Base-by-base conservation (phyloP, 2,888 invertebrate genomes). In the Orthosia gothica region DNA sequence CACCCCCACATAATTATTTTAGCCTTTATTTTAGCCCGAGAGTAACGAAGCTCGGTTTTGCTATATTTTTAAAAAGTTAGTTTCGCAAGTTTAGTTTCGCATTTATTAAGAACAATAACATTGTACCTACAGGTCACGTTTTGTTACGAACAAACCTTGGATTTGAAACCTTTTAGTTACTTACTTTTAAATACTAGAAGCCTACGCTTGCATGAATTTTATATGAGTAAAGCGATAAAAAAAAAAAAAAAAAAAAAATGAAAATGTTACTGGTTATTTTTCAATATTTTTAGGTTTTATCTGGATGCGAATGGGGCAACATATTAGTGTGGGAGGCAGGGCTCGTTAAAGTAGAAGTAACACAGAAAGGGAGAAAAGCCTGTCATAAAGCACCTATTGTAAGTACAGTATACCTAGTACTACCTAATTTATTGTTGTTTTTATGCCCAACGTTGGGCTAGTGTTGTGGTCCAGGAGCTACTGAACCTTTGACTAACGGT, bases 231-330 rank as follows among this genome's bases (percentile, higher is more conserved):
- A 59, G 45, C 18, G 2, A n/a, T n/a, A n/a, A n/a, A n/a, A n/a
- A n/a, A n/a, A n/a, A n/a, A n/a, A n/a, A n/a, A n/a, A n/a, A n/a
- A n/a, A n/a, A n/a, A n/a, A n/a, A n/a, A n/a, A n/a, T n/a, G n/a
- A n/a, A n/a, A n/a, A n/a, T n/a, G n/a, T n/a, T n/a, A n/a, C n/a
- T n/a, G 5, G 3, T 23, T 20, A 47, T 47, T 57, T 20, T 66
- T 61, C 15, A 18, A 54, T 76, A 26, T 23, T 66, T 87, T 26
- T 84, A 98, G 98, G 97, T 98, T 0, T 95, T 99, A 55, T 98
- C 99, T 0, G 98, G 99, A 1, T 98, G 98, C 87, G 98, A 98
- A 88, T 99, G 99, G 99, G 99, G 99, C 0, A 99, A 99, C 92
- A 97, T 99, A 90, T 94, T 99, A 57, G 97, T 99, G 0, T 99